phyloP scores from a whole-genome alignment of 2,113 vertebrate species.

The Sturnus vulgaris region DNA sequence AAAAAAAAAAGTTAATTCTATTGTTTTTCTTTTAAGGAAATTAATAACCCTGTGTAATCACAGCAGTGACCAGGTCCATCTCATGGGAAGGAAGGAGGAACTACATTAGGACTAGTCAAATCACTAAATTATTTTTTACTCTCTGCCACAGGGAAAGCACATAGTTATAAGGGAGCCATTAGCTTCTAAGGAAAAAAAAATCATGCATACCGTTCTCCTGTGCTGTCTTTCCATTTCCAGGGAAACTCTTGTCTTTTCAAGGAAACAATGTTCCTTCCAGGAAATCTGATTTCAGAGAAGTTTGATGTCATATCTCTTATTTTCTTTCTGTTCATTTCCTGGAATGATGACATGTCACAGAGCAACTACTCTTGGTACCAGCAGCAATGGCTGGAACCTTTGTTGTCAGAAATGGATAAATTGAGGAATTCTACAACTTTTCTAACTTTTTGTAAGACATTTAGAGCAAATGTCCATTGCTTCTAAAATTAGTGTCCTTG shows the following conservation, averaged over 20 bases:
- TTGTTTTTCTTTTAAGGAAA: neutral
- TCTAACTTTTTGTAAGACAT: neutral
- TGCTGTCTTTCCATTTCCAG: neutral
- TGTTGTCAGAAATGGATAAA: neutral
- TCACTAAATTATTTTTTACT: neutral
- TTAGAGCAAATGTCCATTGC: neutral
- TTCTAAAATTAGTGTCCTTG: neutral
- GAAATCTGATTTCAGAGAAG: neutral
- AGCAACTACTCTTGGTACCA: neutral
- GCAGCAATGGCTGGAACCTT: neutral
- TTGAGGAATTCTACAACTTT: neutral
- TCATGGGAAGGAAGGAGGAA: neutral
- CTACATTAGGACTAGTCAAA: neutral
- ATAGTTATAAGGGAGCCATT: neutral
- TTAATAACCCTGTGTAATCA: neutral
- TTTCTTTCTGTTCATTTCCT: neutral
- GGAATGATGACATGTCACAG: neutral
- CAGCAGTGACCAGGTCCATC: neutral
- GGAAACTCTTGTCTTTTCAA: neutral
- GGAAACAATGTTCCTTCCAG: neutral
- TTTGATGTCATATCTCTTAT: neutral
- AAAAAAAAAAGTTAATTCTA: neutral
- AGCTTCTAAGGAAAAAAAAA: neutral
- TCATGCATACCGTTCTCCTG: neutral
- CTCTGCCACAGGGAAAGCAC: neutral